Evolutionary conservation across 2,888 invertebrate species (phyloP).

Genomic region (Agriopis marginaria): DNA sequence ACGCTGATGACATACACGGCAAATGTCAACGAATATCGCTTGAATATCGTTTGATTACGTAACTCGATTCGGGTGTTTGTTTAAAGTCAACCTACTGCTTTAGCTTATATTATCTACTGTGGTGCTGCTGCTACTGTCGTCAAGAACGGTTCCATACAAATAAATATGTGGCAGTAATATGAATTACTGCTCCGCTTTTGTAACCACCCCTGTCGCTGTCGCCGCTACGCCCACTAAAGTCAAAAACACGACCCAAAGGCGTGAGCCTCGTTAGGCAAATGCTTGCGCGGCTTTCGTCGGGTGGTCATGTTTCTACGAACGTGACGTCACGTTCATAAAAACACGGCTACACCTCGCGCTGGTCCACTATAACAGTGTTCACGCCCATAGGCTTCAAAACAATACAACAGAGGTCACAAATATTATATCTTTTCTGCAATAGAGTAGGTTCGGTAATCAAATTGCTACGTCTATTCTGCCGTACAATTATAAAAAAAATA

Average conservation of each 20-base stretch:
- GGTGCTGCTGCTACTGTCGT: background rate
- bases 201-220: background rate
- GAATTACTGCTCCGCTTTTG: background rate
- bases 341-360: no score
- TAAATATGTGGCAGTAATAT: background rate
- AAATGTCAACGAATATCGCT: no score
- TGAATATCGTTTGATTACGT: no score
- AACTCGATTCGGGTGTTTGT: no score
- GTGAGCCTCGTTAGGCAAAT: no score
- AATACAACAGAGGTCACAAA: background rate
- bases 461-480: background rate
- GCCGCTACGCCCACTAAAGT: background rate
- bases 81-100: no score
- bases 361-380: no score
- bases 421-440: background rate
- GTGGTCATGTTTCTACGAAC: no score
- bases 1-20: no score
- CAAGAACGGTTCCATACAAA: background rate
- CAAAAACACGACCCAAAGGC: background rate
- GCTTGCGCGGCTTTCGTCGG: no score
- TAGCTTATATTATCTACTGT: no score
- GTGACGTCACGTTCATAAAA: no score
- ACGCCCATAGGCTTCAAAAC: background rate
- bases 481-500: background rate
- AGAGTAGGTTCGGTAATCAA: background rate